phyloP scores from a whole-genome alignment of 2,888 invertebrate species.

The Polyommatus iphigenia region DNA sequence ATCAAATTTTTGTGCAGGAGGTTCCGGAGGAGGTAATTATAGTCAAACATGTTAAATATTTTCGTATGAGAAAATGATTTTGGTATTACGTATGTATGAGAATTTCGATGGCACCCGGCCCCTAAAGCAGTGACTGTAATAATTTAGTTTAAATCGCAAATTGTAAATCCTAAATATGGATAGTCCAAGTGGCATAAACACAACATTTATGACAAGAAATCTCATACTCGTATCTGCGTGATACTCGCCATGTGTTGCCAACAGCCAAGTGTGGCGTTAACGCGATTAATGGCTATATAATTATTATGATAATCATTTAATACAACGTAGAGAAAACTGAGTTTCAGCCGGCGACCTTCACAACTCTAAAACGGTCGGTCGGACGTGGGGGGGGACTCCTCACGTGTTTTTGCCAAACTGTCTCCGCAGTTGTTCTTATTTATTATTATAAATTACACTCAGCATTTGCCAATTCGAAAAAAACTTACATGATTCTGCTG shows the following conservation, averaged over 20 bases:
- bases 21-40: no score
- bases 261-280: background rate
- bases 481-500: background rate
- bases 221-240: background rate
- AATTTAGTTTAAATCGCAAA: background rate
- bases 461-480: conserved; percentile 18
- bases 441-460: conserved; percentile 24
- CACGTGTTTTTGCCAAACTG: conserved; percentile 13
- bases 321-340: background rate
- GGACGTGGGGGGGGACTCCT: background rate
- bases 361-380: conserved; percentile 9
- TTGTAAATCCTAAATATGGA: background rate
- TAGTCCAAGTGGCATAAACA: background rate
- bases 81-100: no score
- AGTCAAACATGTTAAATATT: no score
- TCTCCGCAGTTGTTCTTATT: conserved; percentile 23
- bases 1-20: no score
- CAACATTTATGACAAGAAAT: conserved; percentile 8
- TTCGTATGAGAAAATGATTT: no score
- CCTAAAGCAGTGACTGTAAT: background rate
- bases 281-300: background rate
- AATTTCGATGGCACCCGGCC: no score
- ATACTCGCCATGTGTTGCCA: background rate
- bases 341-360: conserved; percentile 1
- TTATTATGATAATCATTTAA: conserved; percentile 10